A percentile compares a stretch with the other conserved stretches of the same genome.
phyloP scores from a whole-genome alignment of 2,113 vertebrate species.

The Xenopus laevis region DNA sequence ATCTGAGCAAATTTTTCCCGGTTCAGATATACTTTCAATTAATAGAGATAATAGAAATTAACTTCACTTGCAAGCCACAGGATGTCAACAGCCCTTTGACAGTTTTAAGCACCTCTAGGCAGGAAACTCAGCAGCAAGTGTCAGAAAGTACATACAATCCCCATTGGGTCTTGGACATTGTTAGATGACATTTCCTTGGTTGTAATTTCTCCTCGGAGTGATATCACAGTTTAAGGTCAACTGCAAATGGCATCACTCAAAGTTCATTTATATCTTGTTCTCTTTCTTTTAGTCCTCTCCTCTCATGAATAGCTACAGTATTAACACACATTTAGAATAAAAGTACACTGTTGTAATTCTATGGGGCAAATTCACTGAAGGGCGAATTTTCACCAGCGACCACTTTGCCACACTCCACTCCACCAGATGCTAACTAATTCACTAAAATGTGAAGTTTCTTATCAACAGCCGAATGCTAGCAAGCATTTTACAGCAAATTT shows the following conservation, averaged over 20 bases:
- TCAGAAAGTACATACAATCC: background rate
- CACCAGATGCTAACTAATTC: no score
- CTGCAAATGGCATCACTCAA: background rate
- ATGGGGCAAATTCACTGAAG: no score
- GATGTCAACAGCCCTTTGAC: background rate
- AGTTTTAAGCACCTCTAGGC: background rate
- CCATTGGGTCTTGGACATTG: background rate
- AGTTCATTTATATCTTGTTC: conserved; percentile 1
- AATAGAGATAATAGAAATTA: background rate
- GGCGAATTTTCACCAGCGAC: no score
- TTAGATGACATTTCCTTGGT: background rate
- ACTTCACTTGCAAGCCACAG: background rate
- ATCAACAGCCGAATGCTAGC: no score
- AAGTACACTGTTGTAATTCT: no score
- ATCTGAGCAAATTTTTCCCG: no score
- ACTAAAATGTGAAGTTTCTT: no score
- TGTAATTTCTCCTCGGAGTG: background rate
- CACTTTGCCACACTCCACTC: no score
- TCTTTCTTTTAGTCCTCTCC: background rate
- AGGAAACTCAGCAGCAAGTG: background rate
- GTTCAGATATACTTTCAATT: no score
- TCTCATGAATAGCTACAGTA: background rate
- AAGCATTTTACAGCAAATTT: no score
- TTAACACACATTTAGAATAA: background rate
- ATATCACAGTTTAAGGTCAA: background rate